Conservation (phyloP, 2,113 vertebrate species). For the Coptodon bakossiorum region DNA sequence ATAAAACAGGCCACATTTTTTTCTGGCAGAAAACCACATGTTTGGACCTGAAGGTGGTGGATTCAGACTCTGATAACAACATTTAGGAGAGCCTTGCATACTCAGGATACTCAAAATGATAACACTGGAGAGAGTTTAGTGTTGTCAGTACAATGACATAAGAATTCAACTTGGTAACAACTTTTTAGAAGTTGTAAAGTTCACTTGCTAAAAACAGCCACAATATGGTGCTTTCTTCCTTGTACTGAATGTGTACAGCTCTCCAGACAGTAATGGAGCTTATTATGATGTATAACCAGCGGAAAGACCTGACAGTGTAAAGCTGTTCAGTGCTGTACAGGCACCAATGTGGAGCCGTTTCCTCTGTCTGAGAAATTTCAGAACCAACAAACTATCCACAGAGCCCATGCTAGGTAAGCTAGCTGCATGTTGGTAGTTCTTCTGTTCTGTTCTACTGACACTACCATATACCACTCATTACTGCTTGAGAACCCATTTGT, state of each 20-base stretch:
- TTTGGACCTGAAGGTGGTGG: background rate
- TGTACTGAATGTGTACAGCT: background rate
- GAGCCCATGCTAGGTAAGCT: background rate
- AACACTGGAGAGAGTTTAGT: background rate
- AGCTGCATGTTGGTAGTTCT: background rate
- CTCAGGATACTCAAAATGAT: background rate
- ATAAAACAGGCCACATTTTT: background rate
- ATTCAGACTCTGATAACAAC: background rate
- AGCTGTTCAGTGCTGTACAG: background rate
- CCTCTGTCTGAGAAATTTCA: background rate
- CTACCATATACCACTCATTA: background rate
- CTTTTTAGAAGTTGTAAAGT: background rate
- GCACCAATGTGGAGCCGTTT: background rate
- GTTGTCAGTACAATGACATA: background rate
- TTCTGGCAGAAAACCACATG: background rate
- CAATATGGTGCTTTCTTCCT: background rate
- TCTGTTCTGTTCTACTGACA: background rate
- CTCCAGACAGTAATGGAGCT: background rate
- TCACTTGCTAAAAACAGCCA: background rate
- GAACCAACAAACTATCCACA: background rate
- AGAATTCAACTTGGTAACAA: background rate
- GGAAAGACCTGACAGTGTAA: background rate
- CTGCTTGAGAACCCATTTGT: background rate
- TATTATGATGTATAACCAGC: background rate
- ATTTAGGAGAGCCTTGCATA: background rate